Base-by-base conservation (phyloP, 2,113 vertebrate genomes). In the Microcebus murinus region DNA sequence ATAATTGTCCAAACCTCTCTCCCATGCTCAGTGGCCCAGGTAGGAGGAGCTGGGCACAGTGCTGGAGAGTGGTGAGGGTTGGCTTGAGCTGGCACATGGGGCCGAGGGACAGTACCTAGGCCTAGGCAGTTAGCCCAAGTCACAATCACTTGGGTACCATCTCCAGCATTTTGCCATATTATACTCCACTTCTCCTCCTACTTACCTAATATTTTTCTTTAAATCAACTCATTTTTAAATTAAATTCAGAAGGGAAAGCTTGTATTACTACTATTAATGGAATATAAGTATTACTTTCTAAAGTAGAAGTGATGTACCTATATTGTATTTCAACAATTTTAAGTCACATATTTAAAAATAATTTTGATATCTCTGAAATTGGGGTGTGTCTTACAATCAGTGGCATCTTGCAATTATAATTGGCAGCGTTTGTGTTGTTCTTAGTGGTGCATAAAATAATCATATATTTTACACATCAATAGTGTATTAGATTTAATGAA, bases 281-380 rank as follows among this genome's bases (percentile, higher is more conserved):
- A 94, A 50, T 61, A 27, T 34, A 87, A 87, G 6, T 29, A 84
- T 85, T 71, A 39, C 65, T 12, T 87, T 57, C 76, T 90, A 50
- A 86, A 63, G 80, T 42, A 91, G 13, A 77, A 91, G 6, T 45
- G 12, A 4, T 50, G 11, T 34, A 76, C 12, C 34, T 36, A 45
- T 17, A 77, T 11, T 73, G 27, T 39, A 50, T 82, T 83, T 84
- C 25, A 65, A 79, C 59, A 70, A 55, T n/a, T 87, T 67, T 65
- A 80, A 93, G 48, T 45, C 34, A 84, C 4, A 45, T n/a, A 87
- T 92, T 81, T 14, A 50, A 91, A 90, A 91, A 87, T 79, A 82
- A 89, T 91, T 91, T 90, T 87, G 71, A 52, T 36, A 57, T 77
- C 73, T 87, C 90, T 86, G 48, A 95, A 79, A 84, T 52, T 67